Evolutionary conservation across 1,140 invertebrate genomes (phyloP), one percentile per base, ranked within the genome.

Genomic region (Delia radicum): DNA sequence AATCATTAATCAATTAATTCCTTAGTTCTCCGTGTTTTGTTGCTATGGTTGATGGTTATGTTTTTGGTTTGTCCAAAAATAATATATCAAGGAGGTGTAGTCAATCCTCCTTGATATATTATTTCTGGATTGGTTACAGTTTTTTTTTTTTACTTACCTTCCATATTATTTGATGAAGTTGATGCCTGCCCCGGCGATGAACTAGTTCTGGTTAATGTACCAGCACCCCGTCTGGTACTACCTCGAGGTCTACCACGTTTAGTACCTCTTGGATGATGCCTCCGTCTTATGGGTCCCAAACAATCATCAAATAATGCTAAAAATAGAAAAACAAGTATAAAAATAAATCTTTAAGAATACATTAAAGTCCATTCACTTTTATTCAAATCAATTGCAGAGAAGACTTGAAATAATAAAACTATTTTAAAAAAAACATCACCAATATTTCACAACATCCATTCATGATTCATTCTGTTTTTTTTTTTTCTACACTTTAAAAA

Each of bases 231-330:
- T 67, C 84, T 79, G 27, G 91, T 87, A 27, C 92, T 92, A 75
- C 92, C 92, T 27, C 92, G 88, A 48, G 92, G 92, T 77, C 92
- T 87, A 0, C 92, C 92, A 12, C 92, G 89, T 79, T 91, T 91
- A 0, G 89, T 88, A 18, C 92, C 91, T 27, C 92, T 87, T 65
- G 87, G 87, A 74, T 87, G 87, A 75, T 88, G 87, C 42, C 89
- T 87, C 72, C 89, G 87, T 77, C 90, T 82, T 28, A 87, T 82
- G 27, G 85, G 80, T 33, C 84, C 79, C 74, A 83, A 76, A 74
- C 80, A 74, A 62, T 85, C 83, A 75, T 78, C 75, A 29, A 85
- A 81, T 77, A 83, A 80, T 69, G 79, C 83, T 85, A 79, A 77
- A 83, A 84, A 63, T 24, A 79, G 80, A 48, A 48, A 21, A 24